These are phyloP conservation scores for Catagonus wagneri DNA, from an alignment of 2,113 vertebrate genomes.

Conservation along the genomic window DNA sequence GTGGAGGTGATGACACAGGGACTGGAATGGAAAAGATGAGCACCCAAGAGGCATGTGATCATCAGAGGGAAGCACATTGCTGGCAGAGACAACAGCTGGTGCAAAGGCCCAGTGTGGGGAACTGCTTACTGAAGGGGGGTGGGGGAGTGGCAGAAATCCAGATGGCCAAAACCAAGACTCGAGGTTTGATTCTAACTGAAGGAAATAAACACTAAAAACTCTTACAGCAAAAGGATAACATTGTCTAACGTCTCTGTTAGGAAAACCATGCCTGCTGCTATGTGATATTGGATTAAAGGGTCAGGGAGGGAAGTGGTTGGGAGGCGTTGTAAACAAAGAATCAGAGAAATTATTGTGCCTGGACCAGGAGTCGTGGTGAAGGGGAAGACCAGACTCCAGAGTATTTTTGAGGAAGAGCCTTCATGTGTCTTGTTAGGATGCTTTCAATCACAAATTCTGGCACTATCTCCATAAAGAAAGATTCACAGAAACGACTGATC, in stretches of 20 bases:
- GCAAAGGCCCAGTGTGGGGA: neutral
- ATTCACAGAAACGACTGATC: neutral
- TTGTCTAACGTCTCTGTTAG: neutral
- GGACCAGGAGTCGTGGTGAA: neutral
- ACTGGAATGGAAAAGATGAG: neutral
- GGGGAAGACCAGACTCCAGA: neutral
- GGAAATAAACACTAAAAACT: neutral
- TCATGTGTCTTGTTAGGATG: fast-evolving
- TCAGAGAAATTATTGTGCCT: fast-evolving
- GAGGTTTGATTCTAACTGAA: neutral
- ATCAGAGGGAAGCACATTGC: neutral
- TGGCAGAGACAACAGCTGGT: neutral
- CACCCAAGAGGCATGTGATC: neutral
- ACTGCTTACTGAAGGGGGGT: neutral
- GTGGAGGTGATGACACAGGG: fast-evolving
- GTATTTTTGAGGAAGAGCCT: neutral
- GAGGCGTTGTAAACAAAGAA: neutral
- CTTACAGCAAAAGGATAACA: neutral
- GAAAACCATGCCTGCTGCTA: neutral
- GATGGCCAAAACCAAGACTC: neutral
- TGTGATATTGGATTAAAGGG: neutral
- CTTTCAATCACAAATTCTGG: neutral
- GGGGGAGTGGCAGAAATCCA: neutral
- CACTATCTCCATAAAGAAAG: neutral
- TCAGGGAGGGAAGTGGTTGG: neutral